These are phyloP conservation scores for Physella acuta DNA, from an alignment of 1,140 invertebrate species.

Conservation along the genomic window DNA sequence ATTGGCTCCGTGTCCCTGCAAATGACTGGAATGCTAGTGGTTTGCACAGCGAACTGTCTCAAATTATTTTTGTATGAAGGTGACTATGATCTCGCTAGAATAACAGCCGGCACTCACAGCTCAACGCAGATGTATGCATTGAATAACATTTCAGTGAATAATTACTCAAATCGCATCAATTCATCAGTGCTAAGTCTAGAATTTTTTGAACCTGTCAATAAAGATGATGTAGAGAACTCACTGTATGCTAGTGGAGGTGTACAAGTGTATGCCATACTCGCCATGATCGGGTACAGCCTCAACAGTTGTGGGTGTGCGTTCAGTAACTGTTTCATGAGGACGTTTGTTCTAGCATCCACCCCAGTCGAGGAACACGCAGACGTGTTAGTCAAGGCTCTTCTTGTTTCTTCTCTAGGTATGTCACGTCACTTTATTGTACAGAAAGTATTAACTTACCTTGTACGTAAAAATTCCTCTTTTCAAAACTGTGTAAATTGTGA, in stretches of 20 bases:
- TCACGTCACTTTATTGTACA: no score
- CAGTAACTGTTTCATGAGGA: constrained; percentile 20
- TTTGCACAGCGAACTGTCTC: neutral
- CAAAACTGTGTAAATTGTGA: no score
- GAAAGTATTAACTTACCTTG: no score
- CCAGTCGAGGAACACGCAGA: neutral
- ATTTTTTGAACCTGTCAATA: no score
- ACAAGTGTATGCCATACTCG: neutral
- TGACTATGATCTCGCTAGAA: neutral
- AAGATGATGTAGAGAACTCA: no score
- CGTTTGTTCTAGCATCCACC: constrained; percentile 7
- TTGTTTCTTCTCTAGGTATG: constrained; percentile 16
- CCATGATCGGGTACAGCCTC: constrained; percentile 11
- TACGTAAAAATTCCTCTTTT: no score
- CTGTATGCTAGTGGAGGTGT: neutral
- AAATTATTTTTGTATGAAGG: neutral
- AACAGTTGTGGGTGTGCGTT: constrained; percentile 6
- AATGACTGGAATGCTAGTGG: neutral
- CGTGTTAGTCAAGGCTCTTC: neutral
- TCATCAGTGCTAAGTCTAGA: no score
- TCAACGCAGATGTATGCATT: no score
- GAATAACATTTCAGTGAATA: no score
- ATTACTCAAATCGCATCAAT: no score
- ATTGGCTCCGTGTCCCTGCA: neutral
- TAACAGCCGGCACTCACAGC: no score